A percentile compares a stretch with the other conserved stretches of the same genome.
Evolutionary conservation across 2,113 vertebrate genomes (phyloP).

Genomic region (Platysternon megacephalum): DNA sequence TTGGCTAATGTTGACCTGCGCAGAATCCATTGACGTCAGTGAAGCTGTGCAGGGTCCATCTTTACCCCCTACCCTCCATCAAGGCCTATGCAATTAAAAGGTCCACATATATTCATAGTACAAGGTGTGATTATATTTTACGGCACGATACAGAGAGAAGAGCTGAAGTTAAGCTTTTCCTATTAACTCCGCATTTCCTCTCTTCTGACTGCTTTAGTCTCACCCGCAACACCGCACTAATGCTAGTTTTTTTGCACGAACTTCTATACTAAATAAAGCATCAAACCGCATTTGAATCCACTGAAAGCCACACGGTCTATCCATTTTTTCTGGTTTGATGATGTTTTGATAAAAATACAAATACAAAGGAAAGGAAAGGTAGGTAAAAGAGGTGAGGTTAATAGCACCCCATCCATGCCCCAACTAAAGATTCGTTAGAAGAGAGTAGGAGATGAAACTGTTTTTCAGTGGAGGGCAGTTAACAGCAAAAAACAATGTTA

Average conservation of each 20-base stretch:
- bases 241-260: neutral
- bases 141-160: neutral
- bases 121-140: neutral
- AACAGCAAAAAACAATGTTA: neutral
- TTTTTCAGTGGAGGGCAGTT: neutral
- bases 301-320: neutral
- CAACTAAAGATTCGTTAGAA: neutral
- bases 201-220: neutral
- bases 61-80: neutral
- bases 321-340: neutral
- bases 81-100: neutral
- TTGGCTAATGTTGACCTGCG: neutral
- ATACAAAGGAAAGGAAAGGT: neutral
- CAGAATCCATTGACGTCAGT: neutral
- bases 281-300: neutral
- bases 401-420: neutral
- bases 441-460: neutral
- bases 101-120: neutral
- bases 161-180: neutral
- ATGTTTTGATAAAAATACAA: neutral
- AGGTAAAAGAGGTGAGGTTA: neutral
- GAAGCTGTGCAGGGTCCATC: neutral
- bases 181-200: neutral
- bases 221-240: neutral
- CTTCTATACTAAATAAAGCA: neutral